Conservation (phyloP, 2,888 invertebrate genomes). For the Lycaena phlaeas region DNA sequence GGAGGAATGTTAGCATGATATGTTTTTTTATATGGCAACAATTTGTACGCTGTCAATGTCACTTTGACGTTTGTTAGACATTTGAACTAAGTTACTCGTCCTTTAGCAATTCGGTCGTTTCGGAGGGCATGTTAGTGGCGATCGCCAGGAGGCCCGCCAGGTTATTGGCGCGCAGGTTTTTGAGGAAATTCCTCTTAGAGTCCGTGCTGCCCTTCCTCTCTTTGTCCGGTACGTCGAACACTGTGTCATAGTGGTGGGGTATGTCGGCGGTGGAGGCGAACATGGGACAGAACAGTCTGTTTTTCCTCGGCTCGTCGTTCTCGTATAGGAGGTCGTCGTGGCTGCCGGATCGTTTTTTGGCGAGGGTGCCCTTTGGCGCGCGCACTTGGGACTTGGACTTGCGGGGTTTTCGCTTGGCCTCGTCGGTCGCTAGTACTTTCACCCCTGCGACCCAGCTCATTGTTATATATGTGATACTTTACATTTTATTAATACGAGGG, state of each 20-base stretch:
- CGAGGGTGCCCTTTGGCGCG: slow-evolving; percentile 24
- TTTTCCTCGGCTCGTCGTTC: slow-evolving; percentile 33
- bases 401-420: slow-evolving; percentile 26
- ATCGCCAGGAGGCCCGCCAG: slow-evolving; percentile 43
- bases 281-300: slow-evolving; percentile 66
- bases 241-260: slow-evolving; percentile 73
- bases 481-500: background rate
- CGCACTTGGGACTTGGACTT: slow-evolving; percentile 33
- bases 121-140: slow-evolving; percentile 34
- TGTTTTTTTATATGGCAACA: slow-evolving; percentile 62
- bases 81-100: slow-evolving; percentile 34
- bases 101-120: slow-evolving; percentile 44
- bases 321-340: slow-evolving; percentile 52
- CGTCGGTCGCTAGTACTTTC: slow-evolving; percentile 21
- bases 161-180: slow-evolving; percentile 48
- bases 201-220: slow-evolving; percentile 35
- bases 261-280: slow-evolving; percentile 55
- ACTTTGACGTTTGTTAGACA: background rate
- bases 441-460: slow-evolving; percentile 18
- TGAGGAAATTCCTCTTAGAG: slow-evolving; percentile 40
- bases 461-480: slow-evolving; percentile 14
- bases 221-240: slow-evolving; percentile 26
- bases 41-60: slow-evolving; percentile 23
- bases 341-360: slow-evolving; percentile 46
- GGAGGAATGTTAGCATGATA: slow-evolving; percentile 60